These are phyloP conservation scores for Melieria omissa DNA, from an alignment of 2,888 invertebrate genomes.

Conservation along the genomic window DNA sequence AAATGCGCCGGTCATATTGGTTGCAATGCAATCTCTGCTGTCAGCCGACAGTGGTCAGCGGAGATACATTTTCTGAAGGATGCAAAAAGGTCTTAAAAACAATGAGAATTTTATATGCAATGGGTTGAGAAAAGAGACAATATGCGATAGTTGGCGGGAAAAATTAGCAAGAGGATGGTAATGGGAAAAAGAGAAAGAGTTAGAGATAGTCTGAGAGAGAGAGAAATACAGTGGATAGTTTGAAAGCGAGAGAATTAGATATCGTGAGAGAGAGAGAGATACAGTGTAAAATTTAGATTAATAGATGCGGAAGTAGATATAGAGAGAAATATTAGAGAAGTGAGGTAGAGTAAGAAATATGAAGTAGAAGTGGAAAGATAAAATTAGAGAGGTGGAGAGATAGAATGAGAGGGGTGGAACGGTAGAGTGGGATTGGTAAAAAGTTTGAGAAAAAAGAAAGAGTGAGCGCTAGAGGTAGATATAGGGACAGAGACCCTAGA, in stretches of 20 bases:
- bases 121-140: too few species aligned
- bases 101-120: too few species aligned
- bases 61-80: too few species aligned
- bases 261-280: not conserved
- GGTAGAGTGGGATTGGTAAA: not conserved
- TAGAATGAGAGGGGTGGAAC: not conserved
- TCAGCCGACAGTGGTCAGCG: too few species aligned
- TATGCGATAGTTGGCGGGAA: not conserved
- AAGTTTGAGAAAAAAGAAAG: not conserved
- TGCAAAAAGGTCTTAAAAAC: too few species aligned
- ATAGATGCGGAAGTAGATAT: not conserved
- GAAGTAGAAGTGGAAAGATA: not conserved
- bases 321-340: not conserved
- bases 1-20: not conserved
- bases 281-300: not conserved
- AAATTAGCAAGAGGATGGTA: not conserved
- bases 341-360: not conserved
- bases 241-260: not conserved
- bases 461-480: not conserved
- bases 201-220: not conserved
- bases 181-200: not conserved
- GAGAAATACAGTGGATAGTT: not conserved
- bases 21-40: not conserved
- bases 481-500: not conserved
- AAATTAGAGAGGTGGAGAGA: not conserved